Evolutionary conservation across 1,140 invertebrate genomes (phyloP).

Genomic region (Galendromus occidentalis): DNA sequence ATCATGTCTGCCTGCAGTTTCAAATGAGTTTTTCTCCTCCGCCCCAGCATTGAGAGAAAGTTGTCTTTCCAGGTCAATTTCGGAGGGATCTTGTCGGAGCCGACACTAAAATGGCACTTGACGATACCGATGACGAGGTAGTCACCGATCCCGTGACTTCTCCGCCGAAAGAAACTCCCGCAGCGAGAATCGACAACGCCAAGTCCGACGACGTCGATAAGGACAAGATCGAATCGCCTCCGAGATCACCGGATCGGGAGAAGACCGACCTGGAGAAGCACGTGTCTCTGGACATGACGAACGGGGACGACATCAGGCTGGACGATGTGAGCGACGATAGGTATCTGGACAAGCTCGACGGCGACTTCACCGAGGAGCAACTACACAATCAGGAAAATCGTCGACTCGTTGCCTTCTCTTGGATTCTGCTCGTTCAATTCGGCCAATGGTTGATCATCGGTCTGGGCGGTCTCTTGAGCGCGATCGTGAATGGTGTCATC

Average conservation of each 20-base stretch:
- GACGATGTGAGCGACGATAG: too few species aligned
- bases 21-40: too few species aligned
- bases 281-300: constrained; percentile 1
- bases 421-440: not conserved
- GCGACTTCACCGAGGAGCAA: not conserved
- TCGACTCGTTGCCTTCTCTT: not conserved
- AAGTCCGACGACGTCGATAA: not conserved
- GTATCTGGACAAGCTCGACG: too few species aligned
- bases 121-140: not conserved
- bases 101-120: not conserved
- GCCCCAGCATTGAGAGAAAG: too few species aligned
- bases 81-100: not conserved
- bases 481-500: not conserved
- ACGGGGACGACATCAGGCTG: not conserved
- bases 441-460: not conserved
- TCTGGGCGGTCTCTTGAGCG: not conserved
- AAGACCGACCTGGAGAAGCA: not conserved
- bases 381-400: not conserved
- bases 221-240: not conserved
- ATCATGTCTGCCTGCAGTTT: too few species aligned
- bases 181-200: not conserved
- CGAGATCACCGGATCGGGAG: not conserved
- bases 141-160: not conserved
- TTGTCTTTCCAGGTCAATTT: too few species aligned
- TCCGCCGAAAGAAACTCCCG: not conserved